Percentiles rank a stretch among this genome's conserved stretches.
Conservation (phyloP, 1,140 invertebrate genomes). For the Bombus terrestris region DNA sequence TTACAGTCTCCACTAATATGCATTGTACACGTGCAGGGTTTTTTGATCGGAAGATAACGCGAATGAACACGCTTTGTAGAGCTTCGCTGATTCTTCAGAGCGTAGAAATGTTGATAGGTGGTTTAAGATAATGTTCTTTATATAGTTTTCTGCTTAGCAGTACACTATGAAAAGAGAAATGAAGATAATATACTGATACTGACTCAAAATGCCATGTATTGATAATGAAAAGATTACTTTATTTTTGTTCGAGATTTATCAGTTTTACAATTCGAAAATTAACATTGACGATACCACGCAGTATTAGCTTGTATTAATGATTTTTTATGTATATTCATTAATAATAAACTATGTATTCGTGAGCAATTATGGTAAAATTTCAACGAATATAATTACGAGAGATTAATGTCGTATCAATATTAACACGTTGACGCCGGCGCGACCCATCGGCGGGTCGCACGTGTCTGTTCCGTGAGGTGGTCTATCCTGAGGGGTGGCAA, state of each 20-base stretch:
- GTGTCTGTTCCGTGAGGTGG: too few relatives aligned
- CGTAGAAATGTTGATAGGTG: not conserved
- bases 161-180: not conserved
- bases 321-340: constrained; percentile 62
- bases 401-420: not conserved
- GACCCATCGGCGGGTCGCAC: too few relatives aligned
- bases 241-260: not conserved
- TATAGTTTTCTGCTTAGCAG: constrained; percentile 2
- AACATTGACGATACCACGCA: constrained; percentile 33
- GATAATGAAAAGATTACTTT: not conserved
- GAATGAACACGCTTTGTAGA: not conserved
- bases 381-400: not conserved
- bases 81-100: constrained; percentile 5
- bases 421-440: too few relatives aligned
- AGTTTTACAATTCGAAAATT: not conserved
- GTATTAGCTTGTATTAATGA: constrained; percentile 66
- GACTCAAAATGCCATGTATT: constrained; percentile 25
- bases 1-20: constrained; percentile 13
- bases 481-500: too few relatives aligned
- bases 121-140: not conserved
- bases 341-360: constrained; percentile 57
- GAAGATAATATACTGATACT: not conserved
- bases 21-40: not conserved
- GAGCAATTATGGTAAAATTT: constrained; percentile 27
- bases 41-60: not conserved